phyloP scores from a whole-genome alignment of 2,113 vertebrate genomes.

The Oryzias celebensis region DNA sequence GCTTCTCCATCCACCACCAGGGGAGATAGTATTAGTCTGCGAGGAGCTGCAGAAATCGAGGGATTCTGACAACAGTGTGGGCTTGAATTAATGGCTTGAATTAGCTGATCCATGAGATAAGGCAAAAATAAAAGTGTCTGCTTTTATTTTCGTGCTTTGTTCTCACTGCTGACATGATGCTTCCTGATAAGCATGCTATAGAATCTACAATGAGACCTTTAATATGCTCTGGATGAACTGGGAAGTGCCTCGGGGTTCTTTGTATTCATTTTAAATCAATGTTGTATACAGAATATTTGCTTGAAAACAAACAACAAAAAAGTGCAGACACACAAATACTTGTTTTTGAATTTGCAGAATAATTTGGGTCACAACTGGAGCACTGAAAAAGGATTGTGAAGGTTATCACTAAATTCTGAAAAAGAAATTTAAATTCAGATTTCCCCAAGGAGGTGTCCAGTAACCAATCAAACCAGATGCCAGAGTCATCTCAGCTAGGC shows the following conservation, averaged over 20 bases:
- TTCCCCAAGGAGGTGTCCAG: no score
- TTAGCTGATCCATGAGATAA: constrained; percentile 36
- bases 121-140: constrained; percentile 10
- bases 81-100: constrained; percentile 67
- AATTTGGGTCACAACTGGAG: no score
- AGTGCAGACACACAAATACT: constrained; percentile 22
- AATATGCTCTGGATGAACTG: constrained; percentile 3
- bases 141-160: constrained; percentile 1
- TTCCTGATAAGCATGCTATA: constrained; percentile 7
- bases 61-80: constrained; percentile 52
- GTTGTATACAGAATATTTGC: constrained; percentile 26
- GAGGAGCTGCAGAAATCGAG: constrained; percentile 41
- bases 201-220: constrained; percentile 1
- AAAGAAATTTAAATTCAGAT: no score
- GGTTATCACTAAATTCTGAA: no score
- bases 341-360: no score
- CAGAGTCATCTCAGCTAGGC: no score
- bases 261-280: constrained; percentile 14
- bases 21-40: constrained; percentile 36
- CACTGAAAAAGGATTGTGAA: no score
- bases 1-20: constrained; percentile 54
- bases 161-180: constrained; percentile 9
- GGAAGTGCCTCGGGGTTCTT: constrained; percentile 25
- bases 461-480: no score
- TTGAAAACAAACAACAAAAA: constrained; percentile 17